Conservation (phyloP, 2,888 invertebrate species). For the Lobophora halterata region DNA sequence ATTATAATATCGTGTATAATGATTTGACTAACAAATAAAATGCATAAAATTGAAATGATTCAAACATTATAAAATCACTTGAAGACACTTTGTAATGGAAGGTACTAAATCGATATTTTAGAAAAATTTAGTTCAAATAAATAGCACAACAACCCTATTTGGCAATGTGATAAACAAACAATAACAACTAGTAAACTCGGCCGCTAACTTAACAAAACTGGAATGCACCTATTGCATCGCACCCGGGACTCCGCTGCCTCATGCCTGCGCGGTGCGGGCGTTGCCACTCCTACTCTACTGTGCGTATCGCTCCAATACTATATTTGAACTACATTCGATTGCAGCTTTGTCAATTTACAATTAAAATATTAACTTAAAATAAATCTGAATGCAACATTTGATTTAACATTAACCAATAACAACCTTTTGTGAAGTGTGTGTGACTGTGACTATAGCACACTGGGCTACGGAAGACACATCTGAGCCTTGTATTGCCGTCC, state of each 20-base stretch:
- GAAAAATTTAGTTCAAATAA: constrained; percentile 63
- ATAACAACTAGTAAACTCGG: constrained; percentile 70
- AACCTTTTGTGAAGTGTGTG: constrained; percentile 70
- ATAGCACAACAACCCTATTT: constrained; percentile 80
- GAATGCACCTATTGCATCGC: constrained; percentile 81
- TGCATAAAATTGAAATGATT: constrained; percentile 79
- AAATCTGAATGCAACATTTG: constrained; percentile 75
- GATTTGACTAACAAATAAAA: constrained; percentile 80
- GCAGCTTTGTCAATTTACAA: constrained; percentile 66
- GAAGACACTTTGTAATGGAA: constrained; percentile 73
- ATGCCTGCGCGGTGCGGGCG: constrained; percentile 38
- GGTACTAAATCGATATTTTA: constrained; percentile 75
- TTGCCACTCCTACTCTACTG: constrained; percentile 62
- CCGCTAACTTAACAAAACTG: constrained; percentile 74
- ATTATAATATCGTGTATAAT: constrained; percentile 75
- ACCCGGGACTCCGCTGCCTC: constrained; percentile 55
- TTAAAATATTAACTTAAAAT: constrained; percentile 61
- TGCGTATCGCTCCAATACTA: constrained; percentile 75
- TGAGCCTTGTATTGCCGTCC: constrained; percentile 35
- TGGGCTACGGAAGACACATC: constrained; percentile 49
- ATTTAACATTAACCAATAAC: constrained; percentile 71
- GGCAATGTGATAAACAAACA: constrained; percentile 75
- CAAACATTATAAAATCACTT: constrained; percentile 72
- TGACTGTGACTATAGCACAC: constrained; percentile 73
- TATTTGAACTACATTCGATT: constrained; percentile 75